These are phyloP conservation scores for Melanotaenia maccullochi DNA, from an alignment of 2,797 vertebrate species.

Conservation along the genomic window DNA sequence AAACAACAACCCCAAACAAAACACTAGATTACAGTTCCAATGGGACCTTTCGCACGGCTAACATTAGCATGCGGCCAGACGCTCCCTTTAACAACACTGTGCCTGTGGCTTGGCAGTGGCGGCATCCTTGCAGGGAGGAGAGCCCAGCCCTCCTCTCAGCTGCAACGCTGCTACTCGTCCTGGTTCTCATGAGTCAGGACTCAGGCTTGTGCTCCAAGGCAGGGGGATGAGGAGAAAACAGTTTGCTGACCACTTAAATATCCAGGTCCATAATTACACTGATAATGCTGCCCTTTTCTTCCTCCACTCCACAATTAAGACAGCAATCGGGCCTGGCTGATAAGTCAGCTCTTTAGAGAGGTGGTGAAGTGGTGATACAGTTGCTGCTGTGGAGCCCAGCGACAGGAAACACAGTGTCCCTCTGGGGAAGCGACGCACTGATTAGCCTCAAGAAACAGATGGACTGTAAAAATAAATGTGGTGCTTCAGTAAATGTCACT, in stretches of 20 bases:
- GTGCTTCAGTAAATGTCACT: constrained; percentile 74
- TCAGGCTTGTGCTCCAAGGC: constrained; percentile 49
- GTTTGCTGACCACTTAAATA: constrained; percentile 63
- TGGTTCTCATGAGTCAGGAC: constrained; percentile 75
- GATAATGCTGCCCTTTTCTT: constrained; percentile 64
- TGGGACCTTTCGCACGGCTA: constrained; percentile 77
- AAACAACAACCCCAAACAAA: constrained; percentile 59
- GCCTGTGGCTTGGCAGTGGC: constrained; percentile 75
- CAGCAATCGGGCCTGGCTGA: constrained; percentile 55
- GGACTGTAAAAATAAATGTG: constrained; percentile 81
- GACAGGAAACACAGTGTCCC: constrained; percentile 73
- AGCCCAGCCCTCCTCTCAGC: constrained; percentile 56
- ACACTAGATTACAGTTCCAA: constrained; percentile 74
- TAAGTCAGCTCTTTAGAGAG: constrained; percentile 65
- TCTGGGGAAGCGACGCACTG: constrained; percentile 50
- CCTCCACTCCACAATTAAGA: constrained; percentile 64
- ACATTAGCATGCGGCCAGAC: constrained; percentile 83
- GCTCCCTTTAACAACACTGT: constrained; percentile 72
- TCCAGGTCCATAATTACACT: constrained; percentile 72
- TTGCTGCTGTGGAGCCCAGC: constrained; percentile 45
- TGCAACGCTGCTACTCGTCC: constrained; percentile 56
- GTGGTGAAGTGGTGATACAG: constrained; percentile 55
- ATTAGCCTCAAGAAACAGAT: constrained; percentile 78
- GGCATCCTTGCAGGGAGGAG: constrained; percentile 48
- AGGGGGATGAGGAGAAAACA: constrained; percentile 36